Evolutionary conservation across 2,113 vertebrate species (phyloP).

Genomic region (Verasper variegatus): DNA sequence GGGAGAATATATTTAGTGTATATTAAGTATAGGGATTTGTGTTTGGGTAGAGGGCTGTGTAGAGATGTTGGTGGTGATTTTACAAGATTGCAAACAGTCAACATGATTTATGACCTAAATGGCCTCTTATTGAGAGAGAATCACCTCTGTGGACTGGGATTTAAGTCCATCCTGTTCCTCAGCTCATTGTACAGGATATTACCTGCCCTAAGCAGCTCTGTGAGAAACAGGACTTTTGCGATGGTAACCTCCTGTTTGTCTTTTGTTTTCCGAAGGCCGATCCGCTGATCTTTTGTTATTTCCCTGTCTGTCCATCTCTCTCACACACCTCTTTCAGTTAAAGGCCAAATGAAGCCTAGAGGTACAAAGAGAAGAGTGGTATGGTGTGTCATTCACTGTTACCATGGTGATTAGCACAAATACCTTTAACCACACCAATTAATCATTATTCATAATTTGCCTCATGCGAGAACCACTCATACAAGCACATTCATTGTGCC

Average conservation of each 20-base stretch:
- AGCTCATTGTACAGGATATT: neutral
- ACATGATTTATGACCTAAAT: neutral
- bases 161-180: no score
- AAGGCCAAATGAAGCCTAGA: neutral
- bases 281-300: neutral
- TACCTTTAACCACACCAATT: neutral
- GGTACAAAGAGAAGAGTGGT: neutral
- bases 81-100: neutral
- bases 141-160: neutral
- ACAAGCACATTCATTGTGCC: neutral
- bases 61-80: neutral
- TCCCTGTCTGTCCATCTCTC: neutral
- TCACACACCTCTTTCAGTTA: neutral
- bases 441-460: neutral
- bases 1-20: neutral
- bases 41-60: neutral
- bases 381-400: neutral
- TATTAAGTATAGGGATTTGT: neutral
- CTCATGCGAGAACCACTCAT: neutral
- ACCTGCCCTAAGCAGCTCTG: neutral
- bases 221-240: neutral
- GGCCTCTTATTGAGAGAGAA: neutral
- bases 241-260: neutral
- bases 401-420: neutral
- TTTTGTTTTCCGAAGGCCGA: neutral